These are phyloP conservation scores for Ophion costatus DNA, from an alignment of 2,888 invertebrate genomes.

Conservation along the genomic window DNA sequence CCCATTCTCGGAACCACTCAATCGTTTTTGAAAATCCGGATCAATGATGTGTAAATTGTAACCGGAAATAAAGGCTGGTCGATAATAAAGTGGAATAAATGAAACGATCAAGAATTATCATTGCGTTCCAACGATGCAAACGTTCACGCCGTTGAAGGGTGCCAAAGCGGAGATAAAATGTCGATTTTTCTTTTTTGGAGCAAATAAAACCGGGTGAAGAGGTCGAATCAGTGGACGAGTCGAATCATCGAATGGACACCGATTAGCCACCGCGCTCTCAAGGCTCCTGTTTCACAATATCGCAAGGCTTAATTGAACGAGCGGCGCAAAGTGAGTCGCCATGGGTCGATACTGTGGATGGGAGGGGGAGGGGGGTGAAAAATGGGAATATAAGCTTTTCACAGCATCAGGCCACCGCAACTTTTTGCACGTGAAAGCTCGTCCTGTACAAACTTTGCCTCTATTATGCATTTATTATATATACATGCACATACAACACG, in stretches of 20 bases:
- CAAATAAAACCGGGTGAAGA: not conserved
- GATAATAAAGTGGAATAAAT: not conserved
- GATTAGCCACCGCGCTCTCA: slow-evolving; percentile 31
- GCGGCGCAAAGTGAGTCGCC: slow-evolving; percentile 44
- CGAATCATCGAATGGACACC: slow-evolving; percentile 28
- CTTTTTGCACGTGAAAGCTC: slow-evolving; percentile 40
- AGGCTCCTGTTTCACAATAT: slow-evolving; percentile 7
- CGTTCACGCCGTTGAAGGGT: not conserved
- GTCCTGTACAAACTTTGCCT: slow-evolving; percentile 43
- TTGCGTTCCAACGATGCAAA: not conserved
- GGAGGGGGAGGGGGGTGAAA: slow-evolving; percentile 1
- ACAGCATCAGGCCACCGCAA: slow-evolving; percentile 39
- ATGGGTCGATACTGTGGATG: slow-evolving; percentile 20
- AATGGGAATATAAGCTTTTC: slow-evolving; percentile 33
- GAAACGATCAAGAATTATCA: not conserved
- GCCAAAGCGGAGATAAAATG: not conserved
- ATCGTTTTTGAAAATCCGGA: not conserved
- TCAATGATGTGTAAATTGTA: not conserved
- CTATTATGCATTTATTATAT: slow-evolving; percentile 24
- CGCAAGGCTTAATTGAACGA: slow-evolving; percentile 52
- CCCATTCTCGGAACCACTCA: not conserved
- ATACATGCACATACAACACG: not conserved
- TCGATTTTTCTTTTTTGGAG: not conserved
- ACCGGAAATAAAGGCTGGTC: not conserved
- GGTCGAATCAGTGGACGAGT: slow-evolving; percentile 17